Evolutionary conservation across 2,113 vertebrate species (phyloP), one percentile per base, ranked within the genome.

Genomic region (Epinephelus lanceolatus): DNA sequence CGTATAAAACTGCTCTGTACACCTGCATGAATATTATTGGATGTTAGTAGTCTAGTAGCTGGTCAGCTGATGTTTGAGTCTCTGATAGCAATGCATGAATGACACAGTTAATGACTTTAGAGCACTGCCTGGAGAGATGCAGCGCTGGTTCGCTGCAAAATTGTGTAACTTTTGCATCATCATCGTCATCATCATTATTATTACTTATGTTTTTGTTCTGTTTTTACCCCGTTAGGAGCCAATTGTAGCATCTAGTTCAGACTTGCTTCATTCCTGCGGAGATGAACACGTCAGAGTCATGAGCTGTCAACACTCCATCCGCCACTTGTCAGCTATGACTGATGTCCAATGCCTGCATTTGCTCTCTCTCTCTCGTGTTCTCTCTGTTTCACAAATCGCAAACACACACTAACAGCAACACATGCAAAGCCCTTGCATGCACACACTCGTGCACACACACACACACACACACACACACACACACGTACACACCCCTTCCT

Each of bases 261-360:
- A 89, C 47, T 51, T 33, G 19, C 70, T 53, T 77, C 45, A 27
- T 52, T 80, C 84, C 85, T n/a, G 63, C 19, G 21, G 63, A 63
- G 80, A 89, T 85, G 81, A 93, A 92, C 88, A 81, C 56, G 78
- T 93, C 91, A 92, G 57, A 78, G 67, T 76, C 78, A 45, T 53
- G 83, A 83, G 84, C 80, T 87, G 90, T 93, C 92, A 90, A 59
- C 86, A 73, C 78, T 23, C 78, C 75, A 67, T 81, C 89, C 66
- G 71, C 87, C 86, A 87, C 87, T 78, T 92, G 89, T 94, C 89
- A 92, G 77, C 25, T 5, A 27, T 87, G 80, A 91, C 86, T 89
- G 90, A 92, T 89, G 86, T 76, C 76, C 80, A 45, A 27, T 27
- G 55, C 47, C 74, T n/a, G 2, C 86, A 27, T 55, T 25, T 71